phyloP scores from a whole-genome alignment of 1,140 invertebrate genomes.

The Monomorium pharaonis region DNA sequence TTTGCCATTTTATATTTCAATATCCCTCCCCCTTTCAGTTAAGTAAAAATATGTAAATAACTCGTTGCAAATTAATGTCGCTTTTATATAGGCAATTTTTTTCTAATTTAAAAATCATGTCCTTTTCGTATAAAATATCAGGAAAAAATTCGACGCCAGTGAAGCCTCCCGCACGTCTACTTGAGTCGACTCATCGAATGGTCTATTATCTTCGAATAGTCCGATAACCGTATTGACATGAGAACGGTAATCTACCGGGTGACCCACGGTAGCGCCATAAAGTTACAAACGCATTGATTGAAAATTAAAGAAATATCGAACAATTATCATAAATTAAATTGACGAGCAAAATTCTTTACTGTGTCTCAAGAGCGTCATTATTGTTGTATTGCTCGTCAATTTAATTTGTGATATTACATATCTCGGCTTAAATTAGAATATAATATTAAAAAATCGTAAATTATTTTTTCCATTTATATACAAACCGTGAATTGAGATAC shows the following conservation, averaged over 20 bases:
- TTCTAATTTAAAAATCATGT: neutral
- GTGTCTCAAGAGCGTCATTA: too few species aligned
- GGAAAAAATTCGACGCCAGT: constrained; percentile 61
- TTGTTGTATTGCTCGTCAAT: too few species aligned
- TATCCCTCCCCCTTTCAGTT: too few species aligned
- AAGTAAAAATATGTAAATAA: neutral
- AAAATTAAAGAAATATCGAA: neutral
- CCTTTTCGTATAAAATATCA: constrained; percentile 21
- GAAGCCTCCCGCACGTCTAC: constrained; percentile 62
- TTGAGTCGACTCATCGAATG: constrained; percentile 44
- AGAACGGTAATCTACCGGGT: constrained; percentile 66
- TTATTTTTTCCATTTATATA: neutral
- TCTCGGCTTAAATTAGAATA: too few species aligned
- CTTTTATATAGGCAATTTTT: neutral
- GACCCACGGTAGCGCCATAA: constrained; percentile 50
- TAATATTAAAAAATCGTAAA: neutral
- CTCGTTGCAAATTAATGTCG: neutral
- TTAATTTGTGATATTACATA: too few species aligned
- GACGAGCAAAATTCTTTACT: too few species aligned
- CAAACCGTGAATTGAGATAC: neutral
- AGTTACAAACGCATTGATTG: neutral
- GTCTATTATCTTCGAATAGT: constrained; percentile 66
- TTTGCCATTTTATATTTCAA: neutral
- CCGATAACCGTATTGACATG: constrained; percentile 69
- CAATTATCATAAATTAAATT: too few species aligned